Base-by-base conservation (phyloP, 1,140 invertebrate genomes). In the Macrostomum lignano region DNA sequence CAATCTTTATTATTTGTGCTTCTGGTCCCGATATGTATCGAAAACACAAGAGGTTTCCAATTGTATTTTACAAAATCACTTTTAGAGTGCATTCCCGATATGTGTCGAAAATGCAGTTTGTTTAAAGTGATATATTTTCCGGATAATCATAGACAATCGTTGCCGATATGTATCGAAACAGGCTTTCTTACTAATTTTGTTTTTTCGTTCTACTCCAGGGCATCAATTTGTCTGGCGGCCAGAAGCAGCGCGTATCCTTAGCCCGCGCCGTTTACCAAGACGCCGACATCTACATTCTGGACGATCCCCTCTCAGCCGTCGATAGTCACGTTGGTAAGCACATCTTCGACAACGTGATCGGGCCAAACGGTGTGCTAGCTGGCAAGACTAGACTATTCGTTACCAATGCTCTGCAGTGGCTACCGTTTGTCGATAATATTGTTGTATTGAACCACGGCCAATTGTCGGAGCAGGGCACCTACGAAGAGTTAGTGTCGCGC, bases 151-250 rank as follows among this genome's bases (percentile, higher is more conserved):
- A n/a, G n/a, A n/a, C n/a, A n/a, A n/a, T n/a, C n/a, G n/a, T n/a
- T n/a, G n/a, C n/a, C n/a, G n/a, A n/a, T n/a, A n/a, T n/a, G n/a
- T n/a, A n/a, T n/a, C n/a, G n/a, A n/a, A n/a, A n/a, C n/a, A n/a
- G n/a, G n/a, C n/a, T n/a, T n/a, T n/a, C n/a, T n/a, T n/a, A n/a
- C n/a, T n/a, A n/a, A n/a, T n/a, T n/a, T 65, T 43, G 62, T 61
- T 46, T 2, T 35, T 21, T 28, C 15, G 28, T 23, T 20, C 26
- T 24, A 36, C 7, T 32, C 20, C 35, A 58, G 55, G 74, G 74
- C 31, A 84, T 93, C 40, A 94, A 91, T 59, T 61, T 96, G 33
- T 84, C 76, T 34, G 88, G 88, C 29, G 88, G 88, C 17, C 88
- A 96, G 51, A 93, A 94, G 50, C 81, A 91, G 53, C 65, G 88